These are phyloP conservation scores for Halesus radiatus DNA, from an alignment of 1,140 invertebrate genomes.

Conservation along the genomic window DNA sequence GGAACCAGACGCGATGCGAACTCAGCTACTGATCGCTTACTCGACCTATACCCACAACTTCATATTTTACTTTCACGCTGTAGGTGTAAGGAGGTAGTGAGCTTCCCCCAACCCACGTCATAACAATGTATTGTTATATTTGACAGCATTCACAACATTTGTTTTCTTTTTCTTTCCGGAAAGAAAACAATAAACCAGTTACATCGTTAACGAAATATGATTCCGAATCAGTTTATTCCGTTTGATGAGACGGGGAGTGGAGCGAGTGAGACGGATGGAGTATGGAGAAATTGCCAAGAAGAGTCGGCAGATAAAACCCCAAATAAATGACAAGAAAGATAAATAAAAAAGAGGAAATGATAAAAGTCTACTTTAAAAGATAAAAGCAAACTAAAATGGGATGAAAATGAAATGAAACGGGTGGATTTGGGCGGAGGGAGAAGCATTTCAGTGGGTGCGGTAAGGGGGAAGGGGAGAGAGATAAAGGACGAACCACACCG, in stretches of 20 bases:
- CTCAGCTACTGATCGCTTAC: too few species aligned
- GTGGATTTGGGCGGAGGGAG: conserved; percentile 38
- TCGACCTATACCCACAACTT: too few species aligned
- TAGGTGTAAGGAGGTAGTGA: too few species aligned
- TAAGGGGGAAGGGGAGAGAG: background rate
- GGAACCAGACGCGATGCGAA: too few species aligned
- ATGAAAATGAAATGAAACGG: conserved; percentile 58
- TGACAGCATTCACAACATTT: too few species aligned
- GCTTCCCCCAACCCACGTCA: too few species aligned
- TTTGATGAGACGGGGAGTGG: conserved; percentile 31
- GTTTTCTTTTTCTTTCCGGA: too few species aligned
- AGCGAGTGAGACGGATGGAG: conserved; percentile 31
- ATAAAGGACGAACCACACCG: conserved; percentile 15
- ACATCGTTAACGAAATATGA: conserved; percentile 52
- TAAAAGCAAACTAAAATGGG: conserved; percentile 58
- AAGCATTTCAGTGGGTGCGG: background rate
- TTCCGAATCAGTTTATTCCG: conserved; percentile 53
- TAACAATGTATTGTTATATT: too few species aligned
- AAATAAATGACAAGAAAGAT: conserved; percentile 57
- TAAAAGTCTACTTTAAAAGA: conserved; percentile 58
- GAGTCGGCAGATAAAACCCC: conserved; percentile 51
- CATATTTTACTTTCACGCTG: too few species aligned
- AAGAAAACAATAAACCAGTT: background rate
- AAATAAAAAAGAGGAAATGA: conserved; percentile 58
- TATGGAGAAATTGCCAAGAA: conserved; percentile 12